Conservation (phyloP, 1,140 invertebrate species). For the Drosophila nasuta region DNA sequence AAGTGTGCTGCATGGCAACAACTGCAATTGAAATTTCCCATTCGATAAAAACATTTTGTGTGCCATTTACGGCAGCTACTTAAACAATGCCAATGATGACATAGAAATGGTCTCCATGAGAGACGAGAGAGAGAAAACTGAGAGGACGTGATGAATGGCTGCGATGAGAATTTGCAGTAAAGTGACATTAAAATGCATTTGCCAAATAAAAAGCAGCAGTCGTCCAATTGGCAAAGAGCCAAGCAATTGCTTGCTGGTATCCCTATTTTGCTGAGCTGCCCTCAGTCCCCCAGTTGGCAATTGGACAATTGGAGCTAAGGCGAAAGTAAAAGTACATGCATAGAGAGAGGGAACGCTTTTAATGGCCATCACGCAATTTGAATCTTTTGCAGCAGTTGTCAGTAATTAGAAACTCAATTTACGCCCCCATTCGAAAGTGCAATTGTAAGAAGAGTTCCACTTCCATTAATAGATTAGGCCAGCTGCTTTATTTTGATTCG, state of each 20-base stretch:
- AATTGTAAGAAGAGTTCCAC: neutral
- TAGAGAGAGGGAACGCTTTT: constrained; percentile 21
- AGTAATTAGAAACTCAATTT: constrained; percentile 60
- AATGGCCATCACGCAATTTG: constrained; percentile 52
- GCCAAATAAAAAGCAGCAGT: constrained; percentile 61
- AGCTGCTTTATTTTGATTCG: constrained; percentile 33
- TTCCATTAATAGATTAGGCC: constrained; percentile 3
- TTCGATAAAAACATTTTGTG: constrained; percentile 17
- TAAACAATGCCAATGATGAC: constrained; percentile 59
- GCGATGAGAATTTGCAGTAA: constrained; percentile 62
- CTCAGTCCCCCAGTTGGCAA: constrained; percentile 5
- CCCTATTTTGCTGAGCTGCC: neutral
- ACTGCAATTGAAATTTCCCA: constrained; percentile 27
- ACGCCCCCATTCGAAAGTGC: neutral
- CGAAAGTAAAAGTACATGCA: constrained; percentile 51
- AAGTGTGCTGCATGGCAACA: constrained; percentile 18
- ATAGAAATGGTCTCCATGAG: constrained; percentile 28
- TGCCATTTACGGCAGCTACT: constrained; percentile 43
- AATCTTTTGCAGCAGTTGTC: constrained; percentile 50
- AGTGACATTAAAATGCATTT: constrained; percentile 73
- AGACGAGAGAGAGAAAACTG: neutral
- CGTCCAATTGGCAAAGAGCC: constrained; percentile 49
- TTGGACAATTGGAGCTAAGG: constrained; percentile 43
- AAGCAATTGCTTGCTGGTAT: constrained; percentile 23
- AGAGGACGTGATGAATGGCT: constrained; percentile 44